Conservation (phyloP, 2,797 vertebrate genomes). For the Sandelia bainsii region DNA sequence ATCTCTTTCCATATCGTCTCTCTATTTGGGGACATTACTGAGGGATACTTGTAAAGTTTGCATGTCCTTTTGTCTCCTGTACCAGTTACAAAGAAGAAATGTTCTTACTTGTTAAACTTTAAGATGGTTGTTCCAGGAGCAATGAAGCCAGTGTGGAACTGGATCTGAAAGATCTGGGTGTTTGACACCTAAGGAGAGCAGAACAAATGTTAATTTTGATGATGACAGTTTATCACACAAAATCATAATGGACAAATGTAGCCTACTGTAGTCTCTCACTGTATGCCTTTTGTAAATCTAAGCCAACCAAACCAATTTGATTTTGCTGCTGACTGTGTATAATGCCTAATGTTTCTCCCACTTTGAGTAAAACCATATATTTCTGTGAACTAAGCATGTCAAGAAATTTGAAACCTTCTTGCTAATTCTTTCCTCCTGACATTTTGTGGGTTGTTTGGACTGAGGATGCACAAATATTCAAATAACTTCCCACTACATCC, state of each 20-base stretch:
- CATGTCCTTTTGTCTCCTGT: too few relatives aligned
- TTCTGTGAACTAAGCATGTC: not conserved
- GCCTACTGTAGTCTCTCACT: too few relatives aligned
- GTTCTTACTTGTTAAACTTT: constrained; percentile 96
- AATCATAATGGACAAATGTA: not conserved
- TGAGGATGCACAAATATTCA: not conserved
- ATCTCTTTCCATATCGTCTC: not conserved
- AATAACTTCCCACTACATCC: not conserved
- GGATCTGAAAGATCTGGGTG: constrained; percentile 99
- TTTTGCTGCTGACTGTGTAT: not conserved
- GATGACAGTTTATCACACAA: not conserved
- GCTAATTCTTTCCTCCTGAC: not conserved
- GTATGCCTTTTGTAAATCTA: too few relatives aligned
- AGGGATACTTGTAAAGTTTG: too few relatives aligned
- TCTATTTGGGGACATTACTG: too few relatives aligned
- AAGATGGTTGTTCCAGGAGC: constrained; percentile 90
- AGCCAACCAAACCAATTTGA: not conserved
- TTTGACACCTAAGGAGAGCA: constrained; percentile 90
- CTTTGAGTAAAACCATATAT: not conserved
- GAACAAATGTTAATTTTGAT: not conserved
- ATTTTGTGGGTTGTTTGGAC: not conserved
- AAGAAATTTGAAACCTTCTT: constrained; percentile 10
- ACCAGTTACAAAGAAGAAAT: not conserved
- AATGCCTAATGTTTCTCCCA: not conserved
- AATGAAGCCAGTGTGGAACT: constrained; percentile 98